These are phyloP conservation scores for Lepidurus couesii DNA, from an alignment of 1,140 invertebrate species.

Conservation along the genomic window DNA sequence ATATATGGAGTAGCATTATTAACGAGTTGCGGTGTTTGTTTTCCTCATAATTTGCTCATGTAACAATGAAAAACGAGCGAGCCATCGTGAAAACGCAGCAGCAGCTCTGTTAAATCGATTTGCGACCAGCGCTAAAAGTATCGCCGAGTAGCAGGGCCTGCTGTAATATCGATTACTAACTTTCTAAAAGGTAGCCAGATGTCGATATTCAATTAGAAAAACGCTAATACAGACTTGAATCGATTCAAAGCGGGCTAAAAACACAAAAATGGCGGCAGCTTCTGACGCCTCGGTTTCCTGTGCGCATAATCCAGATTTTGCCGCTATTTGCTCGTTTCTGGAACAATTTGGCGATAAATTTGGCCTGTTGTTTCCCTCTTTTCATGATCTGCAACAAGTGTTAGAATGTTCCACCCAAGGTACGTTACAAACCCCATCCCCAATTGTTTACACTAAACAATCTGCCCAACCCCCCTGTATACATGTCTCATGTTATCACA, in stretches of 20 bases:
- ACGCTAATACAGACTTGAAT: neutral
- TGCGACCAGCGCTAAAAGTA: too few species aligned
- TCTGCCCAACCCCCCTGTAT: conserved; percentile 18
- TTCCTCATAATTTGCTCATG: neutral
- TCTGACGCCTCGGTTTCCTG: conserved; percentile 46
- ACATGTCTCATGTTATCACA: neutral
- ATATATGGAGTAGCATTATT: neutral
- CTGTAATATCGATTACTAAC: too few species aligned
- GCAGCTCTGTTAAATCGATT: too few species aligned
- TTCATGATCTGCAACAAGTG: conserved; percentile 76
- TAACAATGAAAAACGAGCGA: neutral
- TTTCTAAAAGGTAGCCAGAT: too few species aligned
- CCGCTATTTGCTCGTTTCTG: conserved; percentile 87
- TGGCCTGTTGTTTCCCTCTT: conserved; percentile 65
- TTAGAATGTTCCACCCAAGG: conserved; percentile 81
- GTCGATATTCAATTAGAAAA: too few species aligned
- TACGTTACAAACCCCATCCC: conserved; percentile 46
- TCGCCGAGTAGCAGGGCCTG: too few species aligned
- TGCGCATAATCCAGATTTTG: conserved; percentile 90
- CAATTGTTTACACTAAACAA: neutral
- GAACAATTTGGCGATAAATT: conserved; percentile 77
- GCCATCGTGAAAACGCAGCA: too few species aligned
- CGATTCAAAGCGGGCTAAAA: conserved; percentile 13
- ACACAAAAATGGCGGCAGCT: conserved; percentile 31
- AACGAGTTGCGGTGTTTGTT: neutral